A percentile compares a stretch with the other conserved stretches of the same genome.
phyloP scores from a whole-genome alignment of 2,888 invertebrate genomes.

The Dexiosoma caninum region DNA sequence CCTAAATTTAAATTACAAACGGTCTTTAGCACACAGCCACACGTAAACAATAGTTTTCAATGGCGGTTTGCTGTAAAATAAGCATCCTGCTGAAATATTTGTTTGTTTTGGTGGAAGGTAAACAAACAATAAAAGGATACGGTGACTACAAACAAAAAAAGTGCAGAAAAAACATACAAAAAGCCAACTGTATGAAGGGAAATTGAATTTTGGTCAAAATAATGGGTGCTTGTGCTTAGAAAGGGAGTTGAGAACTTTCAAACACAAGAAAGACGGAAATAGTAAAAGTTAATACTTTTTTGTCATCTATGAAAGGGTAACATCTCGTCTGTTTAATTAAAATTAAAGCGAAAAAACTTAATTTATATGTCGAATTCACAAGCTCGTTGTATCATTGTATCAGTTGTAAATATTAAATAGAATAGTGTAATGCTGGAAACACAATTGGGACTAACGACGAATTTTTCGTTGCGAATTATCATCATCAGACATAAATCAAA shows the following conservation, averaged over 20 bases:
- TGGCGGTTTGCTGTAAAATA: background rate
- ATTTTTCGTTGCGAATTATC: too few relatives aligned
- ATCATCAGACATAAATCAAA: too few relatives aligned
- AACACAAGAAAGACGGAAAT: background rate
- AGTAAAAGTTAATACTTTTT: background rate
- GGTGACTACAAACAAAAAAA: background rate
- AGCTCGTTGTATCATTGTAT: too few relatives aligned
- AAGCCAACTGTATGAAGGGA: background rate
- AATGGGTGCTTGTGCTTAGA: background rate
- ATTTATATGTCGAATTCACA: too few relatives aligned
- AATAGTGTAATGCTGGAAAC: too few relatives aligned
- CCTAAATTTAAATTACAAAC: conserved; percentile 30
- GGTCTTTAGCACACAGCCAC: conserved; percentile 25
- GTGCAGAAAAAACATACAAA: background rate
- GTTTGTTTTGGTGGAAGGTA: background rate
- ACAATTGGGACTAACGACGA: too few relatives aligned
- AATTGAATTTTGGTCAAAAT: conserved; percentile 11
- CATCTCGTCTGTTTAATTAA: too few relatives aligned
- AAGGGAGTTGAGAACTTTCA: background rate
- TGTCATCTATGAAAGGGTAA: background rate
- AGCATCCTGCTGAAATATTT: conserved; percentile 8
- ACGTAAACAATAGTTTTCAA: background rate
- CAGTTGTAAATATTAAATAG: too few relatives aligned
- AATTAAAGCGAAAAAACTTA: too few relatives aligned
- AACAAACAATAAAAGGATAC: conserved; percentile 10